These are phyloP conservation scores for Acanthococcus lagerstroemiae DNA, from an alignment of 2,888 invertebrate species.

Conservation along the genomic window DNA sequence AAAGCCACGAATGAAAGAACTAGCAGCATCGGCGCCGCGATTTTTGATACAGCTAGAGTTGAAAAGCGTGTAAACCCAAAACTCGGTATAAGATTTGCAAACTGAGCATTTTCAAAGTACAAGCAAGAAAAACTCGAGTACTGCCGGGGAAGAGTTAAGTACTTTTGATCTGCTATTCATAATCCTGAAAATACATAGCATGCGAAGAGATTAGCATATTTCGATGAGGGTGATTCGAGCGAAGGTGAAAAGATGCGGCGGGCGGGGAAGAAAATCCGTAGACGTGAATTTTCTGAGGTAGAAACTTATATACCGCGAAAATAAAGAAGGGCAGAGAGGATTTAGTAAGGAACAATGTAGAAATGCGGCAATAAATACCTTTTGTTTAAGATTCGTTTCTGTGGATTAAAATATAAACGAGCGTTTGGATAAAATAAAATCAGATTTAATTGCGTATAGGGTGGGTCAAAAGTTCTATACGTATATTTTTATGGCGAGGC, in stretches of 20 bases:
- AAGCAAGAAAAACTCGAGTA: constrained; percentile 28
- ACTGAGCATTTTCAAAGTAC: constrained; percentile 19
- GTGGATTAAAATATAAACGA: constrained; percentile 15
- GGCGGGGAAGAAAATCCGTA: constrained; percentile 21
- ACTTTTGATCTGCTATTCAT: constrained; percentile 31
- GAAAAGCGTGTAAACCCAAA: too few species aligned
- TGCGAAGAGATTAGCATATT: constrained; percentile 31
- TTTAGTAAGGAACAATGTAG: constrained; percentile 27
- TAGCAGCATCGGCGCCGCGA: too few species aligned
- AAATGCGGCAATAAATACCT: constrained; percentile 26
- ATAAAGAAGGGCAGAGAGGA: constrained; percentile 26
- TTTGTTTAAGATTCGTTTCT: constrained; percentile 30
- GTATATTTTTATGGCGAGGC: too few species aligned
- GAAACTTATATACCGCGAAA: constrained; percentile 21
- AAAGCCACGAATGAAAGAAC: too few species aligned
- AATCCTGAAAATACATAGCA: constrained; percentile 31
- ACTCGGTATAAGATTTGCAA: constrained; percentile 28
- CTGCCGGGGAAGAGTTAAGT: constrained; percentile 20
- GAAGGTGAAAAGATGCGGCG: constrained; percentile 31
- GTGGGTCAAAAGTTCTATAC: too few species aligned
- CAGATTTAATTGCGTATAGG: constrained; percentile 17
- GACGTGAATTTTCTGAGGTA: constrained; percentile 21
- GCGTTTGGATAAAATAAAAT: constrained; percentile 20
- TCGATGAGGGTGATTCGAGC: constrained; percentile 26
- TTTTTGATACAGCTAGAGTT: too few species aligned